Conservation (phyloP, 1,140 invertebrate species). For the Adelges cooleyi region DNA sequence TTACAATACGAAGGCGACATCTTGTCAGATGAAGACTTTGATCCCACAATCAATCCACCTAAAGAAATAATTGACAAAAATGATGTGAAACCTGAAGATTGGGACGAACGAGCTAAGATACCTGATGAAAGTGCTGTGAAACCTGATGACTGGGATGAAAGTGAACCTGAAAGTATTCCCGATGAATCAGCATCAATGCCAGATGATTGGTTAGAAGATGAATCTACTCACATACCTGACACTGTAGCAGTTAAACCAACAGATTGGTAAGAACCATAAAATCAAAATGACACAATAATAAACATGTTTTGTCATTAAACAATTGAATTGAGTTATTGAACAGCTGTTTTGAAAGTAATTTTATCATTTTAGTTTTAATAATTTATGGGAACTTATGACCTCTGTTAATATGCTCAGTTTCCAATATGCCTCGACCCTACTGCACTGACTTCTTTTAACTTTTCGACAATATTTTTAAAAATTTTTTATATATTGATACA, state of each 20-base stretch:
- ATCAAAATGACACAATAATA: too few species aligned
- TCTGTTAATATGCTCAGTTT: too few species aligned
- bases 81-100: slow-evolving; percentile 82
- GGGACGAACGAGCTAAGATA: slow-evolving; percentile 96
- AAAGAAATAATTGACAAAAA: slow-evolving; percentile 89
- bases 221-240: slow-evolving; percentile 78
- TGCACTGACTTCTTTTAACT: too few species aligned
- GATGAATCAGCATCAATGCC: slow-evolving; percentile 83
- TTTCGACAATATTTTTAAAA: too few species aligned
- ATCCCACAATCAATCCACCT: slow-evolving; percentile 87
- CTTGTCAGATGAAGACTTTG: slow-evolving; percentile 83
- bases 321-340: too few species aligned
- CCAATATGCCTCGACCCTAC: too few species aligned
- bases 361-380: too few species aligned
- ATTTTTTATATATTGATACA: too few species aligned
- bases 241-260: slow-evolving; percentile 73
- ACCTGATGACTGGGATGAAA: slow-evolving; percentile 92
- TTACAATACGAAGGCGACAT: slow-evolving; percentile 73
- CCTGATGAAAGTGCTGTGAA: slow-evolving; percentile 75
- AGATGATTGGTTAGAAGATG: slow-evolving; percentile 87
- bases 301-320: too few species aligned
- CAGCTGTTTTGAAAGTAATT: too few species aligned
- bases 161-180: slow-evolving; percentile 76
- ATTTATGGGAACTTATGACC: too few species aligned
- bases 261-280: slow-evolving; percentile 62